Evolutionary conservation across 2,797 vertebrate genomes (phyloP).

Genomic region (Enteromius argenteus): DNA sequence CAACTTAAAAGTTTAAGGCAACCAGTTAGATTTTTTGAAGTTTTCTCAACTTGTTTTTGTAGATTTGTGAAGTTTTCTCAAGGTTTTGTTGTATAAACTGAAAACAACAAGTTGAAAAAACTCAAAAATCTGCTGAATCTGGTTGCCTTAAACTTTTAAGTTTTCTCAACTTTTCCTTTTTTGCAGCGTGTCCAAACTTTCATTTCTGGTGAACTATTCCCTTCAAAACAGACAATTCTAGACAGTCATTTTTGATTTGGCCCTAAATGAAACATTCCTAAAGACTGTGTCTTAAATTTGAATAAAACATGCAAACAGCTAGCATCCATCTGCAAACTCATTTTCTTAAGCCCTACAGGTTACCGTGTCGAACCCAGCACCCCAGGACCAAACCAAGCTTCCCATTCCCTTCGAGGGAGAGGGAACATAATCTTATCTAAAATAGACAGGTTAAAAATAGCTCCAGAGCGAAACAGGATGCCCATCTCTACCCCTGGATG

Average conservation of each 20-base stretch:
- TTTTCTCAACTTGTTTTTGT: too few species aligned
- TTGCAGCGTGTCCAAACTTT: neutral
- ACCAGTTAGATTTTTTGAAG: too few species aligned
- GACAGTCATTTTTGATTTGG: neutral
- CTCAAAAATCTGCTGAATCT: neutral
- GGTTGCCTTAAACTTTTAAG: neutral
- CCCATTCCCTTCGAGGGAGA: conserved; percentile 56
- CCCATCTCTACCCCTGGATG: conserved; percentile 62
- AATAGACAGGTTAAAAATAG: conserved; percentile 73
- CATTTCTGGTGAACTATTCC: neutral
- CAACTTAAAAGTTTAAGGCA: too few species aligned
- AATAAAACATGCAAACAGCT: neutral
- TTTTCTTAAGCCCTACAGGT: conserved; percentile 47
- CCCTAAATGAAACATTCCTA: neutral
- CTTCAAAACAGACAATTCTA: neutral
- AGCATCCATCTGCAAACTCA: conserved; percentile 26
- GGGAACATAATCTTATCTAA: conserved; percentile 75
- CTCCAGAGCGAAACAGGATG: conserved; percentile 61
- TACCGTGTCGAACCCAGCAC: conserved; percentile 45
- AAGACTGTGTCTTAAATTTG: neutral
- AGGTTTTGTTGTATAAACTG: neutral
- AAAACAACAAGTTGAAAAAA: too few species aligned
- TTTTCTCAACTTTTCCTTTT: neutral
- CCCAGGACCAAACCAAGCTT: conserved; percentile 59
- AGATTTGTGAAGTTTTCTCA: too few species aligned